phyloP scores from a whole-genome alignment of 2,888 invertebrate species.

The Drosophila gaucha region DNA sequence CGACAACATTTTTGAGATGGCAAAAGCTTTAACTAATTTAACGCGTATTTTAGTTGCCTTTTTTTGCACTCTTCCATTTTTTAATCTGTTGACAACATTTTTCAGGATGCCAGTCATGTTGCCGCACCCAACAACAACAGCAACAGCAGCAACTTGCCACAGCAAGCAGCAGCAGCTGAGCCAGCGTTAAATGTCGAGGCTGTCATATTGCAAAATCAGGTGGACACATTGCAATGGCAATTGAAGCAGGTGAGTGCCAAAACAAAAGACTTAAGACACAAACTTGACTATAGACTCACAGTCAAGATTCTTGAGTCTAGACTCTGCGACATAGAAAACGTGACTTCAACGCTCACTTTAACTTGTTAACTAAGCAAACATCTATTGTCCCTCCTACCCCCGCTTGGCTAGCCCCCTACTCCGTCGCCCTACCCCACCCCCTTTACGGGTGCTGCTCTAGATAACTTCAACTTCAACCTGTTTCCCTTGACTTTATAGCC shows the following conservation, averaged over 20 bases:
- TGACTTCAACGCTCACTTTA: conserved; percentile 59
- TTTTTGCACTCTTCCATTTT: conserved; percentile 16
- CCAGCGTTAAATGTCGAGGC: conserved; percentile 86
- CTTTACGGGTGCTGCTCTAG: conserved; percentile 35
- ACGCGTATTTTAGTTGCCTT: conserved; percentile 56
- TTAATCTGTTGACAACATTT: conserved; percentile 65
- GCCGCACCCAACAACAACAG: conserved; percentile 64
- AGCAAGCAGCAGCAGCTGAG: conserved; percentile 44
- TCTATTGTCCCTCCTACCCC: conserved; percentile 6
- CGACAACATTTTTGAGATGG: conserved; percentile 71
- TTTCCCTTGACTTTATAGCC: conserved; percentile 38
- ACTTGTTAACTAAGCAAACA: conserved; percentile 36
- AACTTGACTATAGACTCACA: conserved; percentile 36
- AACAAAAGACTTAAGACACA: conserved; percentile 63
- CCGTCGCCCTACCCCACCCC: not conserved
- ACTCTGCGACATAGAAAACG: conserved; percentile 43
- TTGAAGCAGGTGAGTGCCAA: conserved; percentile 87
- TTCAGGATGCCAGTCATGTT: conserved; percentile 60
- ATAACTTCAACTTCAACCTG: conserved; percentile 60
- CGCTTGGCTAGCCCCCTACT: not conserved
- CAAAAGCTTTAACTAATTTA: conserved; percentile 61
- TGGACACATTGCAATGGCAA: conserved; percentile 90
- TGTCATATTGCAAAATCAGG: conserved; percentile 87
- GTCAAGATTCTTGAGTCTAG: conserved; percentile 3
- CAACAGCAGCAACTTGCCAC: conserved; percentile 41